Evolutionary conservation across 2,113 vertebrate genomes (phyloP).

Genomic region (human (Homo sapiens)): GRCh38 chr14:100320501-100321000

Average conservation of each 20-base stretch:
- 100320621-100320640: not conserved
- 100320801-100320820: not conserved
- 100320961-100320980: too few relatives aligned
- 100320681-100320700: not conserved
- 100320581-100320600: accelerated
- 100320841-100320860: not conserved
- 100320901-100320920: too few relatives aligned
- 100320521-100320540: accelerated
- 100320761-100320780: not conserved
- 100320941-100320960: too few relatives aligned
- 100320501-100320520: not conserved
- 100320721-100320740: not conserved
- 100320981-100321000: too few relatives aligned
- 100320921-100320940: too few relatives aligned
- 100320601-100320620: not conserved
- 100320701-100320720: accelerated
- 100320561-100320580: not conserved
- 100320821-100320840: not conserved
- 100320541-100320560: not conserved
- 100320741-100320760: accelerated
- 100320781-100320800: not conserved
- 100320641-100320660: not conserved
- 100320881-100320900: not conserved
- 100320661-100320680: not conserved
- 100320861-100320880: not conserved